Percentiles rank a stretch among this genome's conserved stretches.
Conservation (phyloP, 2,113 vertebrate species). For the Psophia crepitans region DNA sequence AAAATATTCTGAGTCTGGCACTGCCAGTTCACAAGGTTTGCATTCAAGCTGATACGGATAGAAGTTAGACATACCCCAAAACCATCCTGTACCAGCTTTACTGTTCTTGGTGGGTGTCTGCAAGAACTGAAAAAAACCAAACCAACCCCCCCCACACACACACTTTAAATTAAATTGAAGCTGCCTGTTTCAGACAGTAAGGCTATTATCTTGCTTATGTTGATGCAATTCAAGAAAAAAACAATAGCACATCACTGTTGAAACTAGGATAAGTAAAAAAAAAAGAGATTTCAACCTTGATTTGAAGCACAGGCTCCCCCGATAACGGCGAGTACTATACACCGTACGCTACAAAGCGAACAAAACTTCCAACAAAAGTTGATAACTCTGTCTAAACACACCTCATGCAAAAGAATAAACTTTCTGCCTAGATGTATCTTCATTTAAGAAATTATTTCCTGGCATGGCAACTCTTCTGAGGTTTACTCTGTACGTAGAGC, state of each 20-base stretch:
- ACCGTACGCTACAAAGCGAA: background rate
- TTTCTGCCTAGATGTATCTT: background rate
- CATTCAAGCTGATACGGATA: background rate
- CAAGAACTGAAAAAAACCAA: background rate
- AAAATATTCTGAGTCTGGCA: background rate
- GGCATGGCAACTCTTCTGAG: background rate
- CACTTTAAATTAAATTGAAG: background rate
- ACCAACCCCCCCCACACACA: too few relatives aligned
- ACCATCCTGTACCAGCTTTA: background rate
- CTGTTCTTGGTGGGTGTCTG: background rate
- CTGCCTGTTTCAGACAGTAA: background rate
- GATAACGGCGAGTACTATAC: background rate
- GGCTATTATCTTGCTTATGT: background rate
- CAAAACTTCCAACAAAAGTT: background rate
- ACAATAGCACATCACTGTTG: background rate
- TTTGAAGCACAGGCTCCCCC: background rate
- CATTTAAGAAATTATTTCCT: background rate
- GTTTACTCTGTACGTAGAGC: background rate
- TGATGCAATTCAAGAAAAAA: background rate
- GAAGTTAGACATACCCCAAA: background rate
- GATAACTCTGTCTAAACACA: background rate
- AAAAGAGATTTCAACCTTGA: background rate
- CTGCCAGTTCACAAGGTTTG: background rate
- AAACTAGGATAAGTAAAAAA: background rate
- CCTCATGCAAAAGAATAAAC: background rate